Base-by-base conservation (phyloP, 2,797 vertebrate species). In the Lateolabrax maculatus region DNA sequence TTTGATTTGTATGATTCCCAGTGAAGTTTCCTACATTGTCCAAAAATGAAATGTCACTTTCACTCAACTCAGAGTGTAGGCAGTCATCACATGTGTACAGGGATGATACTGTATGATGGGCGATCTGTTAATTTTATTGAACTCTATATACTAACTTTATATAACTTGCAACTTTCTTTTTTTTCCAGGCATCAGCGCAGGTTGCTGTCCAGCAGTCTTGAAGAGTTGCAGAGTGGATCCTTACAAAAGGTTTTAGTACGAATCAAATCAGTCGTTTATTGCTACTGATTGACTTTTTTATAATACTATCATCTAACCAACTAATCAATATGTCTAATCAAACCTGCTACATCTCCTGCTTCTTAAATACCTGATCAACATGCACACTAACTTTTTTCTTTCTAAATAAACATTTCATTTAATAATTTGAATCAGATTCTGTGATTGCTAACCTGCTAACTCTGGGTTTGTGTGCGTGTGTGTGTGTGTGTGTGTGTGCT, bases 181-280 rank as follows among this genome's bases (percentile, higher is more conserved):
- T 64, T 73, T 81, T 84, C 37, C 41, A 99, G 98, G 95, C 87
- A 85, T 64, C 84, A 87, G 41, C 92, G 89, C 85, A 95, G 96
- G 86, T 94, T 97, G 77, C 92, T 98, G 74, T 99, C 98, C 61
- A 96, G 94, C 80, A 99, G 98, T 80, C 94, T 99, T 6, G 98
- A 99, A 90, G 98, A 99, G 84, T 75, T 99, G 82, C 97, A 97
- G 89, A 97, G 95, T 56, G 96, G 95, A 86, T 95, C 94, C 29
- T 71, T 96, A 79, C 95, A 96, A 89, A 97, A 98, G 97, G 98
- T 99, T 82, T 21, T 11, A 3, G 36, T 29, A 6, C 13, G 6
- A 39, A 15, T 49, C 8, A 52, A 41, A 36, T 68, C 9, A 6
- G 1, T 46, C 31, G 37, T 49, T 58, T 57, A 2, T 67, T 41